Base-by-base conservation (phyloP, 1,140 invertebrate species). In the Drosophila funebris region DNA sequence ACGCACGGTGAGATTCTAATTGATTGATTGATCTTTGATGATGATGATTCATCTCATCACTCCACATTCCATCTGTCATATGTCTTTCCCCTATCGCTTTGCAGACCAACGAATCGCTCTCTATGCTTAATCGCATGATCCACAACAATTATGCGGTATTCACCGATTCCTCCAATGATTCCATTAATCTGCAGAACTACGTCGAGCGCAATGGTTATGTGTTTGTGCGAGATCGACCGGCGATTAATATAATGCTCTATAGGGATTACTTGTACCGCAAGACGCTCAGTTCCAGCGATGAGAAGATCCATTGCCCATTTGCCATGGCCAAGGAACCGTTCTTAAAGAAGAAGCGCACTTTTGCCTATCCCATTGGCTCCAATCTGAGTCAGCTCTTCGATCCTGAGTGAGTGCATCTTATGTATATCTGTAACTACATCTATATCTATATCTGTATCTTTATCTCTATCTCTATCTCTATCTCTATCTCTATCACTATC, bases 311-410 rank as follows among this genome's bases (percentile, higher is more conserved):
- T 52, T 96, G 96, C 79, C 94, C 94, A 1, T 96, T 94, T 78
- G 96, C 96, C 0, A 93, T 96, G 13, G 95, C 95, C 31, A 94
- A 94, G 4, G 92, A 94, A 18, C 82, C 93, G 6, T 95, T 96
- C 61, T 93, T 95, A 62, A 93, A 91, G 14, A 93, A 93, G 66
- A 93, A 93, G 13, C 93, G 95, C 57, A 95, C 94, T 0, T 97
- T 97, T 80, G 95, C 94, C 0, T 97, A 95, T 91, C 94, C 93
- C 0, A 92, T 92, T 6, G 93, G 93, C 14, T 95, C 94, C 5
- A 92, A 93, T 11, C 91, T 95, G 16, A 92, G 92, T 39, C 68
- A 79, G 0, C 78, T 94, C 0, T 95, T 96, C 71, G 94, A 96
- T 91, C 93, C 93, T 18, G 92, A 95, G 96, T 96, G 92, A 94